A percentile compares a stretch with the other conserved stretches of the same genome.
phyloP scores from a whole-genome alignment of 2,888 invertebrate species.

The Nephrotoma guestfalica region DNA sequence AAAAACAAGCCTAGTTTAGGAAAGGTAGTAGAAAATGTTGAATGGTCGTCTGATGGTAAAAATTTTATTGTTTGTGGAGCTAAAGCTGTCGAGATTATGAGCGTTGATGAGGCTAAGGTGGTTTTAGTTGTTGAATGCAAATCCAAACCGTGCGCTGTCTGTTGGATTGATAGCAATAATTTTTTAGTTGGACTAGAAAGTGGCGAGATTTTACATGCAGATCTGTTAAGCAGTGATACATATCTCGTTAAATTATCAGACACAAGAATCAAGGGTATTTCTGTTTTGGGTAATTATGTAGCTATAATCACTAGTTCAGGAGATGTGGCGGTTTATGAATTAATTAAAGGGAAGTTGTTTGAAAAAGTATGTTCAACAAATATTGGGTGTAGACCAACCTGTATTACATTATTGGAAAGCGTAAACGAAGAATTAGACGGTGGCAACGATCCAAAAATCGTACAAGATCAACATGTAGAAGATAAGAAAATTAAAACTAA shows the following conservation, averaged over 20 bases:
- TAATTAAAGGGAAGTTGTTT: constrained; percentile 28
- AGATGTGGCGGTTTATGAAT: constrained; percentile 58
- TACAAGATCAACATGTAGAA: not conserved
- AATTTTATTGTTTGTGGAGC: constrained; percentile 62
- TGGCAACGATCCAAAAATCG: constrained; percentile 14
- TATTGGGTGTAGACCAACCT: constrained; percentile 59
- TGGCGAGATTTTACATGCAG: constrained; percentile 48
- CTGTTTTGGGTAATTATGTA: constrained; percentile 39
- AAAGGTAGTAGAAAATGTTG: constrained; percentile 31
- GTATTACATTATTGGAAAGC: constrained; percentile 43
- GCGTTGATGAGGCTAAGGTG: constrained; percentile 60
- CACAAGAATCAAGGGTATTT: constrained; percentile 52
- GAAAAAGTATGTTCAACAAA: constrained; percentile 40
- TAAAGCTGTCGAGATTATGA: constrained; percentile 64
- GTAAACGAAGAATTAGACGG: constrained; percentile 19
- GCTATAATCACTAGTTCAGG: constrained; percentile 63
- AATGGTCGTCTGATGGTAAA: constrained; percentile 65
- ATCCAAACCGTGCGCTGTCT: constrained; percentile 52
- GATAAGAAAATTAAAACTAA: not conserved
- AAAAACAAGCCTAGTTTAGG: constrained; percentile 44
- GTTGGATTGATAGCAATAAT: constrained; percentile 49
- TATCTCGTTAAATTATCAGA: constrained; percentile 40
- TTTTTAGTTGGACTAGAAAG: constrained; percentile 60
- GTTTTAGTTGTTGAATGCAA: constrained; percentile 49
- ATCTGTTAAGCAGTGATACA: constrained; percentile 32